phyloP scores from a whole-genome alignment of 2,888 invertebrate species.

The Pollenia labialis region DNA sequence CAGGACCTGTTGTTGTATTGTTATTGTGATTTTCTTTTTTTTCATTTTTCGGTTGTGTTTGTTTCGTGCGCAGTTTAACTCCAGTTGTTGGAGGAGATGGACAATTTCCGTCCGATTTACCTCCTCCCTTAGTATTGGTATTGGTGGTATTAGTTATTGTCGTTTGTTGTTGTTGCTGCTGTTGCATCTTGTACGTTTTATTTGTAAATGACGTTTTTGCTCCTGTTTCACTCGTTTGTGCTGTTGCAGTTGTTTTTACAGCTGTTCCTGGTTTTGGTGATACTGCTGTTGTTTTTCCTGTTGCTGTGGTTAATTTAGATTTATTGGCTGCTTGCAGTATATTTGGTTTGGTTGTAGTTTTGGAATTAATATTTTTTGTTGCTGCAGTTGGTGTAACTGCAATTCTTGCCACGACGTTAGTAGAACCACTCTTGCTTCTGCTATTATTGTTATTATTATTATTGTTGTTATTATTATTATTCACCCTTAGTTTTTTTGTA shows the following conservation, averaged over 20 bases:
- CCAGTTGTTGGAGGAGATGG: conserved; percentile 49
- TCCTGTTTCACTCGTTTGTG: conserved; percentile 24
- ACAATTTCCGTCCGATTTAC: conserved; percentile 67
- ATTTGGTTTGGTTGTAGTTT: conserved; percentile 40
- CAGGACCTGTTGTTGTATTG: conserved; percentile 61
- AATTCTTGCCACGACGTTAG: conserved; percentile 72
- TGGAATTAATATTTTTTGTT: conserved; percentile 29
- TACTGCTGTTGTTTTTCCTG: conserved; percentile 57
- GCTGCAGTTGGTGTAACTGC: conserved; percentile 43
- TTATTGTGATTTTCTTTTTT: conserved; percentile 75
- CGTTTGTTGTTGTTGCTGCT: conserved; percentile 68
- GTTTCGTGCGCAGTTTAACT: conserved; percentile 68
- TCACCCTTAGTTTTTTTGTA: conserved; percentile 79
- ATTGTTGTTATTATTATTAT: conserved; percentile 77
- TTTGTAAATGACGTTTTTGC: conserved; percentile 68
- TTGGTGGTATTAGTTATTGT: conserved; percentile 66
- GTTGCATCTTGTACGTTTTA: conserved; percentile 76
- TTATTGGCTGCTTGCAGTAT: conserved; percentile 15
- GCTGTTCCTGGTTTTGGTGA: conserved; percentile 59
- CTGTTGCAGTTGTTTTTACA: neutral
- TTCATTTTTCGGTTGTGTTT: conserved; percentile 63
- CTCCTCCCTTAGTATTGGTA: conserved; percentile 42
- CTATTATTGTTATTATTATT: conserved; percentile 61
- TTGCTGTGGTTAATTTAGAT: conserved; percentile 30
- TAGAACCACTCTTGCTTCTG: conserved; percentile 59